These are phyloP conservation scores for Aplidium turbinatum DNA, from an alignment of 23 tunicate species.

Conservation along the genomic window DNA sequence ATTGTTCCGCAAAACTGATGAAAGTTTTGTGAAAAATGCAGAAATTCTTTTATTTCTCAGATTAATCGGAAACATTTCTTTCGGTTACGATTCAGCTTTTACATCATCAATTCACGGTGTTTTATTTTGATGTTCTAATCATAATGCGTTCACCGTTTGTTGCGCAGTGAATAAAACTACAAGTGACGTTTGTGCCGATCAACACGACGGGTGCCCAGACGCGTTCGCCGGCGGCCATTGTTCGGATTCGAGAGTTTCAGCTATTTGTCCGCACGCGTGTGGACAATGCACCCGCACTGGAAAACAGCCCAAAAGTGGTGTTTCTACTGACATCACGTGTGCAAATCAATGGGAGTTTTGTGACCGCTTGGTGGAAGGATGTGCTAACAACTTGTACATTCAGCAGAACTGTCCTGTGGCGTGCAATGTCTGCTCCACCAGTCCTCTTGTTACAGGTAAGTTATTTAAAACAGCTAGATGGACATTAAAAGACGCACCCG, in stretches of 20 bases:
- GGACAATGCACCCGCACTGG: slow-evolving; percentile 23
- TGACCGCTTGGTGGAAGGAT: slow-evolving; percentile 14
- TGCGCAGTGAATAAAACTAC: too few species aligned
- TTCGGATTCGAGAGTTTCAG: slow-evolving; percentile 31
- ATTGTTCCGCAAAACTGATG: too few species aligned
- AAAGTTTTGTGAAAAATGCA: too few species aligned
- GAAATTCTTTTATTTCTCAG: too few species aligned
- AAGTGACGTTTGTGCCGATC: slow-evolving; percentile 56
- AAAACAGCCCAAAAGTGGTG: background rate
- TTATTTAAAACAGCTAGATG: too few species aligned
- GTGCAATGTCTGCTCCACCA: slow-evolving; percentile 36
- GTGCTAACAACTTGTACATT: slow-evolving; percentile 28
- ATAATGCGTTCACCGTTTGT: too few species aligned
- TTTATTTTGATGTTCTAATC: too few species aligned
- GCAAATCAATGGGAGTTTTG: slow-evolving; percentile 30
- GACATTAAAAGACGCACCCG: too few species aligned
- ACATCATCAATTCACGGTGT: too few species aligned
- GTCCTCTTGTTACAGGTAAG: too few species aligned
- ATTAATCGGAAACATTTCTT: too few species aligned
- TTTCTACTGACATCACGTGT: background rate
- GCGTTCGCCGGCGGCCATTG: slow-evolving; percentile 52
- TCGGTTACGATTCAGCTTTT: too few species aligned
- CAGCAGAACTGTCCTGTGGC: slow-evolving; percentile 37
- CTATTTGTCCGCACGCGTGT: slow-evolving; percentile 60
- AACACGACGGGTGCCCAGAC: slow-evolving; percentile 47